Evolutionary conservation across 2,888 invertebrate genomes (phyloP).

Genomic region (Caenorhabditis sinica): DNA sequence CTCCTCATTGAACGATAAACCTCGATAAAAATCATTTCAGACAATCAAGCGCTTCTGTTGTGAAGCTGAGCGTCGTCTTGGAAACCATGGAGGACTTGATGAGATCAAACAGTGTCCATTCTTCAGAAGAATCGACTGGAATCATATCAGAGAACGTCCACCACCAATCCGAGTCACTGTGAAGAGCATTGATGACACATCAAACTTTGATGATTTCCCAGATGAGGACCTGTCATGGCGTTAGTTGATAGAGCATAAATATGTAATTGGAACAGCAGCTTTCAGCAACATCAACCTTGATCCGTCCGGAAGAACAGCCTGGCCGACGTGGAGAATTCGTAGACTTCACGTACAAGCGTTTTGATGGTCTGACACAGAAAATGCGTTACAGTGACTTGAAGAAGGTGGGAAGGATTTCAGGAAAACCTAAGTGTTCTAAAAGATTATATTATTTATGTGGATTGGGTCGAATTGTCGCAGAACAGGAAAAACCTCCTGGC

Average conservation of each 20-base stretch:
- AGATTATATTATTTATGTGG: no score
- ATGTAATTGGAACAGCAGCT: no score
- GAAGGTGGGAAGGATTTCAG: constrained; percentile 36
- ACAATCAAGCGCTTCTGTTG: constrained; percentile 90
- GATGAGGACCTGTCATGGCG: constrained; percentile 99
- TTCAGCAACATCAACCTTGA: constrained; percentile 62
- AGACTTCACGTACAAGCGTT: constrained; percentile 99
- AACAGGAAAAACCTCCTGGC: no score
- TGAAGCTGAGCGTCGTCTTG: constrained; percentile 94
- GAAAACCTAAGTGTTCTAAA: no score
- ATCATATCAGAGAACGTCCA: constrained; percentile 96
- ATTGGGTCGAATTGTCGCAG: no score
- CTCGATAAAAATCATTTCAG: constrained; percentile 64
- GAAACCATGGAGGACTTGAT: constrained; percentile 91
- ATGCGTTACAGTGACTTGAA: constrained; percentile 71
- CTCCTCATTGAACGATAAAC: neutral
- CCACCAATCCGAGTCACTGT: constrained; percentile 98
- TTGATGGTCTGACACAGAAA: constrained; percentile 92
- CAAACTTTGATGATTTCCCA: constrained; percentile 99
- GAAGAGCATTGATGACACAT: constrained; percentile 98
- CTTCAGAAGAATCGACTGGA: constrained; percentile 97
- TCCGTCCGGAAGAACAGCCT: constrained; percentile 68
- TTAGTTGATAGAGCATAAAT: no score
- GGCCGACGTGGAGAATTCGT: constrained; percentile 93
- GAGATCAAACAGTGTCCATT: constrained; percentile 94